Base-by-base conservation (phyloP, 2,888 invertebrate genomes). In the Apamea sordens region DNA sequence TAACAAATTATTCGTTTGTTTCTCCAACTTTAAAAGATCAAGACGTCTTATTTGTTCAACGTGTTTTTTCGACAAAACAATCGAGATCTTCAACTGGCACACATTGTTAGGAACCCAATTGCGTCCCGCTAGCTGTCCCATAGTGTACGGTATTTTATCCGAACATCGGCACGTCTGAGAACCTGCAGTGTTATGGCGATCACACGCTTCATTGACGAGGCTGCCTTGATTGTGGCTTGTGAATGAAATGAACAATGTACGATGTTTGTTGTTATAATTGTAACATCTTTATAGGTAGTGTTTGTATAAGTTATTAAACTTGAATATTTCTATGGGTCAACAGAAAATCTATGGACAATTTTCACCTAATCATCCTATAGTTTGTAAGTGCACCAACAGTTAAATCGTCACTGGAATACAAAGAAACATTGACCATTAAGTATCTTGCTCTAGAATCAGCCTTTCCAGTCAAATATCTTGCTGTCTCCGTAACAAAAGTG, bases 131-230 rank as follows among this genome's bases (percentile, higher is more conserved):
- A 89, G 68, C 69, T 81, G 77, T 82, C 77, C 82, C 86, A 82
- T 80, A 81, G 41, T 56, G 79, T 90, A 90, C 93, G 90, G 93
- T 92, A 91, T 89, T 89, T 87, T 90, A 91, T 92, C 90, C 70
- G 63, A 77, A 77, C 80, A 85, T 87, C 87, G 73, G 74, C 86
- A 77, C 79, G 86, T 88, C 83, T 90, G 88, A 87, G 90, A 90
- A 90, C 85, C 72, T 32, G 67, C 47, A 67, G 70, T 81, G 73
- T 76, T 81, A 63, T 50, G 65, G n/a, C 68, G 80, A 90, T 89
- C 90, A 86, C 90, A 89, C 89, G 89, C 68, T 75, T 82, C 80
- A 88, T 77, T 85, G 80, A 72, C 73, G 71, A 81, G 21, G 59
- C 61, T 70, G 69, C 7, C n/a, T 36, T 68, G 28, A 83, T 80